These are phyloP conservation scores for Paramisgurnus dabryanus DNA, from an alignment of 2,113 vertebrate species.

Conservation along the genomic window DNA sequence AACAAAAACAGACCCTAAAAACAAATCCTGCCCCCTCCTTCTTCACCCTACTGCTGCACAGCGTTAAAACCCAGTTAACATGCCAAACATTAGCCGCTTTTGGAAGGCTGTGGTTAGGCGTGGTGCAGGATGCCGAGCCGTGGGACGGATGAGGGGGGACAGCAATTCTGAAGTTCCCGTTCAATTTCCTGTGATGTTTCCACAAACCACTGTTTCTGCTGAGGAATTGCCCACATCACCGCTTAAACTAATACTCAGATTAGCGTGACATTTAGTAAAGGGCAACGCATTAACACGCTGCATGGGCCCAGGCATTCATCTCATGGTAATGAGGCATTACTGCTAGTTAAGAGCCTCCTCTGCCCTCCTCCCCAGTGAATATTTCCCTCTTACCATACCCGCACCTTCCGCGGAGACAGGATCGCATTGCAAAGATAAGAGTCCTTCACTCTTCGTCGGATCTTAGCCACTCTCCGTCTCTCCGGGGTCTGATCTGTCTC, in stretches of 20 bases:
- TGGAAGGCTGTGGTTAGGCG: constrained; percentile 39
- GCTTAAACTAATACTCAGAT: constrained; percentile 88
- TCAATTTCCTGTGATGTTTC: constrained; percentile 52
- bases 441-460: constrained; percentile 43
- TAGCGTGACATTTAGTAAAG: constrained; percentile 89
- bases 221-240: constrained; percentile 72
- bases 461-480: constrained; percentile 13
- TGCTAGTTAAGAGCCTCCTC: constrained; percentile 65
- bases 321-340: constrained; percentile 74
- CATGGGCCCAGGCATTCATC: constrained; percentile 74
- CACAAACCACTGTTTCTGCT: constrained; percentile 46
- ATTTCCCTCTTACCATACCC: constrained; percentile 1
- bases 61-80: constrained; percentile 27
- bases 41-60: background rate
- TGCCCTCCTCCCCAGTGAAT: constrained; percentile 2
- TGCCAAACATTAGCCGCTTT: constrained; percentile 42
- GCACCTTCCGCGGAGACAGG: background rate
- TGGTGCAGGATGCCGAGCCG: constrained; percentile 29
- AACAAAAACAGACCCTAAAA: constrained; percentile 49
- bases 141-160: constrained; percentile 4
- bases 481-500: constrained; percentile 44
- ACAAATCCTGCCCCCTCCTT: constrained; percentile 31
- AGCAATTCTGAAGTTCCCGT: constrained; percentile 61
- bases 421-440: constrained; percentile 43
- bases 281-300: constrained; percentile 78